Evolutionary conservation across 2,113 vertebrate species (phyloP), one percentile per base, ranked within the genome.

Genomic region (Takifugu bimaculatus): DNA sequence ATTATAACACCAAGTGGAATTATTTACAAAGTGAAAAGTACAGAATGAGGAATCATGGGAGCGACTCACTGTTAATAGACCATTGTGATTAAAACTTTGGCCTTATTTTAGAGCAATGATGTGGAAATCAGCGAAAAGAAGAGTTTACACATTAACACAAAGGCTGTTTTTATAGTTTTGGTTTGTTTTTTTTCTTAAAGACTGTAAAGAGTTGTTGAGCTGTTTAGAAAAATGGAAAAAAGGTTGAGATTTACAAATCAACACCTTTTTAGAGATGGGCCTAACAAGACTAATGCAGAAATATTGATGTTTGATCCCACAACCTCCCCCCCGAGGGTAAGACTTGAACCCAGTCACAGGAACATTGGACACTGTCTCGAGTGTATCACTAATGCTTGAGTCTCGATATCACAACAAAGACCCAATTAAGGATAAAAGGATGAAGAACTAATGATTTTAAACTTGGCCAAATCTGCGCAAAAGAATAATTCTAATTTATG

Each of bases 71-170:
- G 57, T 78, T 59, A 72, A 75, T 72, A 77, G 72, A 75, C 65
- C 58, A 66, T 49, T 68, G 63, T 75, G 58, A 76, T 79, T 67
- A 70, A 83, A 79, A 83, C n/a, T 75, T 74, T 81, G 68, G 68
- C 61, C 74, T 78, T 71, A 85, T 68, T 78, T 85, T 70, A 75
- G 68, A 77, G 57, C 50, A 65, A 60, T 58, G 60, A 71, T 50
- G 60, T 54, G 60, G 73, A 73, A 72, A 29, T 58, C 39, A 29
- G 68, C 57, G 64, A 77, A 79, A 65, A 72, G 57, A 72, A 15
- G 65, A 60, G 75, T 83, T 79, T 60, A 69, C 68, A 75, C 78
- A 32, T 32, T 6, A 32, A 32, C 29, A 32, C 29, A 32, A 32
- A 32, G 20, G 20, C 20, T 3, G 29, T 32, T 32, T 32, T 32